A percentile compares a stretch with the other conserved stretches of the same genome.
Conservation (phyloP, 1,140 invertebrate genomes). For the Lordiphosa clarofinis region DNA sequence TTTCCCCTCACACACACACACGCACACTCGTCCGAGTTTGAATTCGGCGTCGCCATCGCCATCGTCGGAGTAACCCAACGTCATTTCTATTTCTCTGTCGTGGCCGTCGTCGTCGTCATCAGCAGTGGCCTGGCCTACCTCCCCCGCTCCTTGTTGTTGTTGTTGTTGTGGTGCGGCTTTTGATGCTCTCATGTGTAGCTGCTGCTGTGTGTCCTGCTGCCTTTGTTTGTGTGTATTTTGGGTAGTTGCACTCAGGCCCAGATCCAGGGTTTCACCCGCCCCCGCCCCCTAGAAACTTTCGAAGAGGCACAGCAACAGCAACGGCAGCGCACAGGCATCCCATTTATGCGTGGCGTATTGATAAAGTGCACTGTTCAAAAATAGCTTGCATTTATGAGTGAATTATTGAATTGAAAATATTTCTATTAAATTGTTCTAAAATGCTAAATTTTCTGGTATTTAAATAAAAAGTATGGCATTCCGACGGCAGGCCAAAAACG, state of each 20-base stretch:
- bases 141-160: no score
- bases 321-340: constrained; percentile 41
- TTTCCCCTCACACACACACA: constrained; percentile 7
- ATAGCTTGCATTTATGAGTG: not conserved
- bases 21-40: constrained; percentile 67
- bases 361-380: constrained; percentile 39
- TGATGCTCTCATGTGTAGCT: constrained; percentile 30
- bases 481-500: no score
- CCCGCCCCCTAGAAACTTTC: constrained; percentile 17
- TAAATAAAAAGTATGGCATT: no score
- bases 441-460: no score
- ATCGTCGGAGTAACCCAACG: constrained; percentile 23
- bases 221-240: constrained; percentile 25
- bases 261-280: constrained; percentile 9
- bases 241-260: constrained; percentile 27
- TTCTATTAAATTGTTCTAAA: no score
- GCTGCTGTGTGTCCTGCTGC: constrained; percentile 21
- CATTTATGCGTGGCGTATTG: constrained; percentile 54
- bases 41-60: constrained; percentile 45
- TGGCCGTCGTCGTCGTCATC: constrained; percentile 39
- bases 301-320: constrained; percentile 21
- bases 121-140: no score
- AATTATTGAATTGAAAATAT: not conserved
- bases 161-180: constrained; percentile 46
- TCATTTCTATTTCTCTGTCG: constrained; percentile 56